phyloP scores from a whole-genome alignment of 1,140 invertebrate genomes.

The Capitella teleta region DNA sequence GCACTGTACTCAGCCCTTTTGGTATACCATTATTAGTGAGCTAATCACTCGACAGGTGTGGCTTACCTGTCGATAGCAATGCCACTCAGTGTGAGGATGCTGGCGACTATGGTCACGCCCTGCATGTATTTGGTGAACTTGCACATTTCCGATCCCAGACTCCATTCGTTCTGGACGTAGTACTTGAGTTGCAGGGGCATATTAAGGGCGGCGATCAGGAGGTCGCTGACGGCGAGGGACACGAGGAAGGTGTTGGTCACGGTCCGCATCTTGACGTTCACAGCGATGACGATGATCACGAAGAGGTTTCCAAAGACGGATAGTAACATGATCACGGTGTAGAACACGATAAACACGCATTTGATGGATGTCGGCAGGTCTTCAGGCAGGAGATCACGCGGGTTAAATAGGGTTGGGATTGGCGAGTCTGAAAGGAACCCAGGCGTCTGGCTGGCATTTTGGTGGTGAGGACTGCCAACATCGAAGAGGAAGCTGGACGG shows the following conservation, averaged over 20 bases:
- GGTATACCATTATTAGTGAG: no score
- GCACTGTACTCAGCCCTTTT: no score
- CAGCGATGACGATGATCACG: slow-evolving; percentile 12
- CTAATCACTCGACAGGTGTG: background rate
- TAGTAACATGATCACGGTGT: slow-evolving; percentile 10
- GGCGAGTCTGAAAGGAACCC: no score
- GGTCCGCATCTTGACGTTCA: slow-evolving; percentile 11
- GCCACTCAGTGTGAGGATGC: slow-evolving; percentile 6
- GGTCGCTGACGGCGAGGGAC: slow-evolving; percentile 13
- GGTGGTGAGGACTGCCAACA: no score
- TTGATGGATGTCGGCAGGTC: background rate
- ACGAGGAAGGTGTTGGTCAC: slow-evolving; percentile 14
- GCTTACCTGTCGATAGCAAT: slow-evolving; percentile 10
- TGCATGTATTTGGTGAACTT: slow-evolving; percentile 9
- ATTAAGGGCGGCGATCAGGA: slow-evolving; percentile 10
- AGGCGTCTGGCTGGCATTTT: no score
- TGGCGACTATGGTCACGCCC: slow-evolving; percentile 7
- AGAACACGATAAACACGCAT: slow-evolving; percentile 1
- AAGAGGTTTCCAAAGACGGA: slow-evolving; percentile 14
- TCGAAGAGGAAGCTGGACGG: no score
- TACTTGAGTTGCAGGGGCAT: slow-evolving; percentile 10
- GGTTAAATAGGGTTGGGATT: background rate
- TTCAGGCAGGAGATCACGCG: background rate
- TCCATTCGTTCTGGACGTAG: slow-evolving; percentile 13
- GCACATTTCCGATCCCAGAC: slow-evolving; percentile 7